Percentiles rank a stretch among this genome's conserved stretches.
phyloP scores from a whole-genome alignment of 2,113 vertebrate genomes.

The Illadopsis cleaveri region DNA sequence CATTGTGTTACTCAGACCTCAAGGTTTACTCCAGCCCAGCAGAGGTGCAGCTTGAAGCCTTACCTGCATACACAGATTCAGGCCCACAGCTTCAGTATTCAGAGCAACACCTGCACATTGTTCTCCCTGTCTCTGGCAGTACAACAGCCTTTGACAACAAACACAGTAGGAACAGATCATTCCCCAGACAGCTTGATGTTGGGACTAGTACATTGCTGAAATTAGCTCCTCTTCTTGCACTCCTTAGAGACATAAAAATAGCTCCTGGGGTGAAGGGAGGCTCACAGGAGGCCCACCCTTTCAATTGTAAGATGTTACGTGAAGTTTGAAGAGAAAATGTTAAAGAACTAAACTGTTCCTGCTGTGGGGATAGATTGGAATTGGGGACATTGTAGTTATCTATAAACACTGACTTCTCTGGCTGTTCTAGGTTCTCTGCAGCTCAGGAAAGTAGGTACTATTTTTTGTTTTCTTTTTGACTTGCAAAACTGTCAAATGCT shows the following conservation, averaged over 20 bases:
- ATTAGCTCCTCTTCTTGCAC: background rate
- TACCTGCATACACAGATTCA: background rate
- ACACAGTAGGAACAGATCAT: background rate
- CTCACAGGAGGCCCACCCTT: background rate
- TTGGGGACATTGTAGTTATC: background rate
- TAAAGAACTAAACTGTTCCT: background rate
- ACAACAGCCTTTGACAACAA: background rate
- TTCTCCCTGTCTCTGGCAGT: background rate
- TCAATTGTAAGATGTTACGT: background rate
- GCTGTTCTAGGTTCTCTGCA: background rate
- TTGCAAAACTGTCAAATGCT: background rate
- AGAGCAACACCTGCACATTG: background rate
- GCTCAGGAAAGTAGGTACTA: background rate
- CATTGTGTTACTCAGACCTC: background rate
- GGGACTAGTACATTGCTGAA: background rate
- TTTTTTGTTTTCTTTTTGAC: background rate
- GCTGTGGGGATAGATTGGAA: background rate
- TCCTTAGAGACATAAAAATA: background rate
- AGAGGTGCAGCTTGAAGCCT: background rate
- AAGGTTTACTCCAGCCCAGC: background rate
- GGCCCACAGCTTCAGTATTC: background rate
- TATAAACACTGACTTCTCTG: background rate
- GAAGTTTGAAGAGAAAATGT: background rate
- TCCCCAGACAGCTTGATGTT: background rate
- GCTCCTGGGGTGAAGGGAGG: background rate